These are phyloP conservation scores for Calyptommatus sinebrachiatus DNA, from an alignment of 2,113 vertebrate species.

Conservation along the genomic window DNA sequence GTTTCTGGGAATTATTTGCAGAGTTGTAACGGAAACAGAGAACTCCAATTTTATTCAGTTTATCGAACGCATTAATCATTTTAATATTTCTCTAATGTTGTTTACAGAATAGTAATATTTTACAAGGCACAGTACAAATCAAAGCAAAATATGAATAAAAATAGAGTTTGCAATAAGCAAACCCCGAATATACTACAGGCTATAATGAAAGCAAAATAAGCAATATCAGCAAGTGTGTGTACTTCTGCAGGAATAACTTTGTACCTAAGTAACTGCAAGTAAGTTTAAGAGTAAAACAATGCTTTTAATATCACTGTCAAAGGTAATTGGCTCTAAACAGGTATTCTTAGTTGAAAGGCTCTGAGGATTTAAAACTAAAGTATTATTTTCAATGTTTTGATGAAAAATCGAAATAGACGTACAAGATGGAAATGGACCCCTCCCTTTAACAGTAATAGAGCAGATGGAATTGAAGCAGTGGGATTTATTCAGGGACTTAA, in stretches of 20 bases:
- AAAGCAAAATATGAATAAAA: conserved; percentile 21
- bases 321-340: not conserved
- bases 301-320: conserved; percentile 8
- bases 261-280: conserved; percentile 3
- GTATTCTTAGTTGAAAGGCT: not conserved
- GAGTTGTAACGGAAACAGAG: not conserved
- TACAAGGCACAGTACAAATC: conserved; percentile 6
- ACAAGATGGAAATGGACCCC: conserved; percentile 2
- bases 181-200: not conserved
- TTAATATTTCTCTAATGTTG: not conserved
- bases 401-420: not conserved
- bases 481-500: conserved; percentile 5
- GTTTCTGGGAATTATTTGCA: not conserved
- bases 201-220: conserved; percentile 14
- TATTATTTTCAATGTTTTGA: conserved; percentile 12
- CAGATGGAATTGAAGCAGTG: conserved; percentile 35
- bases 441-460: not conserved
- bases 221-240: not conserved
- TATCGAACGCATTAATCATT: not conserved
- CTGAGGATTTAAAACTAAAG: not conserved
- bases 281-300: conserved; percentile 1
- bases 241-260: conserved; percentile 19
- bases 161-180: not conserved
- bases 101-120: not conserved
- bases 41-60: not conserved